phyloP scores from a whole-genome alignment of 2,888 invertebrate genomes.

The Selenia dentaria region DNA sequence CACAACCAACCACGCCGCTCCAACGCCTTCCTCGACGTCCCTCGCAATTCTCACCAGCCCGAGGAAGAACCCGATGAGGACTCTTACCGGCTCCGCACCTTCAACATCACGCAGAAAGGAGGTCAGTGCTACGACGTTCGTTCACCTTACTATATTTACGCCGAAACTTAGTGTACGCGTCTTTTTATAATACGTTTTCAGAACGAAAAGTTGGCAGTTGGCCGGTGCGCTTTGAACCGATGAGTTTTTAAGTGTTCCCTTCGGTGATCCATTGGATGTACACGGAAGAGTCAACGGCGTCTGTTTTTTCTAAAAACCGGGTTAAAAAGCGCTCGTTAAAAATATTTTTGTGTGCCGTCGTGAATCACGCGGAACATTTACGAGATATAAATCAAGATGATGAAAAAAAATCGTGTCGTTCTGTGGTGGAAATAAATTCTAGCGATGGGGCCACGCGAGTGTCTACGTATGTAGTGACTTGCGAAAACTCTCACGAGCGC shows the following conservation, averaged over 20 bases:
- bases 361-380: slow-evolving; percentile 68
- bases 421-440: slow-evolving; percentile 41
- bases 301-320: slow-evolving; percentile 45
- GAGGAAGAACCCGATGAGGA: slow-evolving; percentile 91
- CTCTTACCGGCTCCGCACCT: slow-evolving; percentile 95
- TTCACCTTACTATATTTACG: slow-evolving; percentile 72
- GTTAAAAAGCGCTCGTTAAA: slow-evolving; percentile 59
- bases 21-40: slow-evolving; percentile 90
- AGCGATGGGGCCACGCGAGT: background rate
- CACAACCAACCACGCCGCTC: slow-evolving; percentile 85
- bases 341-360: slow-evolving; percentile 53
- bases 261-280: slow-evolving; percentile 29
- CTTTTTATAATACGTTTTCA: slow-evolving; percentile 59
- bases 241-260: slow-evolving; percentile 46
- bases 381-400: slow-evolving; percentile 68
- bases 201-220: slow-evolving; percentile 66
- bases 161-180: slow-evolving; percentile 55
- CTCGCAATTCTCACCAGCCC: slow-evolving; percentile 65
- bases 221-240: slow-evolving; percentile 46
- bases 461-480: background rate
- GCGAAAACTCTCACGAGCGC: background rate
- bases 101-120: slow-evolving; percentile 96
- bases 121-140: slow-evolving; percentile 81
- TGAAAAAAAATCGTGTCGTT: slow-evolving; percentile 54
- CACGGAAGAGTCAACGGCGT: slow-evolving; percentile 26